Conservation (phyloP, 2,113 vertebrate species). For the Clupea harengus region DNA sequence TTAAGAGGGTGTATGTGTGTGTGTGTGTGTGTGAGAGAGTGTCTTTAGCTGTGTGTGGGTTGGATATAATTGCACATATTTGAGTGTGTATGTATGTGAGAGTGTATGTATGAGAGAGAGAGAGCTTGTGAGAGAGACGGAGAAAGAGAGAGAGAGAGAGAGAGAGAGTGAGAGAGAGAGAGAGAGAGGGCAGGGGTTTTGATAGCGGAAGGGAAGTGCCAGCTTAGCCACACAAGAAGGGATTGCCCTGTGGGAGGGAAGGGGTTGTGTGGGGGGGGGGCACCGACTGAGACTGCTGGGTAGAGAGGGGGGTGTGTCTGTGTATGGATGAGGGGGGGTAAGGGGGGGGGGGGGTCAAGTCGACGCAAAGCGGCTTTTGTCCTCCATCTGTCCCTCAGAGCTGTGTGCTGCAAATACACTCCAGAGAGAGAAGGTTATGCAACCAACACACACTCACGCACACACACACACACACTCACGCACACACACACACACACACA, state of each 20-base stretch:
- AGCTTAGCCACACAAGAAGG: constrained; percentile 17
- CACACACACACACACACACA: background rate
- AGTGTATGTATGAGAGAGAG: background rate
- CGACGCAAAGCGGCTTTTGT: constrained; percentile 66
- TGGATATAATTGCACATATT: too few species aligned
- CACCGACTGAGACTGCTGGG: too few species aligned
- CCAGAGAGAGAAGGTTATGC: constrained; percentile 61
- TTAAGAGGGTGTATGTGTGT: too few species aligned
- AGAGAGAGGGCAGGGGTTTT: constrained; percentile 3
- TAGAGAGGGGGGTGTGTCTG: constrained; percentile 20
- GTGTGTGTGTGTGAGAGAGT: too few species aligned
- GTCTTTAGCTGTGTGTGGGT: too few species aligned
- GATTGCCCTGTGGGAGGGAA: constrained; percentile 29
- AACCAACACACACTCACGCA: constrained; percentile 44
- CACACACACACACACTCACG: background rate
- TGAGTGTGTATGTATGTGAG: background rate
- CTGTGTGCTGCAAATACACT: constrained; percentile 7
- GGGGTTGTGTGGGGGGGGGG: too few species aligned
- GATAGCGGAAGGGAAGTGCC: constrained; percentile 24
- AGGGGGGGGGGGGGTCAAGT: constrained; percentile 31
- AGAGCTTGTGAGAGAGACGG: background rate
- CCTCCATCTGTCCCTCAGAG: constrained; percentile 53
- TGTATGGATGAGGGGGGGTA: constrained; percentile 3
- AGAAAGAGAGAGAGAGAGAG: too few species aligned
- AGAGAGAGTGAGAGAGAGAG: background rate